These are phyloP conservation scores for Epicampocera succincta DNA, from an alignment of 2,888 invertebrate genomes.

Conservation along the genomic window DNA sequence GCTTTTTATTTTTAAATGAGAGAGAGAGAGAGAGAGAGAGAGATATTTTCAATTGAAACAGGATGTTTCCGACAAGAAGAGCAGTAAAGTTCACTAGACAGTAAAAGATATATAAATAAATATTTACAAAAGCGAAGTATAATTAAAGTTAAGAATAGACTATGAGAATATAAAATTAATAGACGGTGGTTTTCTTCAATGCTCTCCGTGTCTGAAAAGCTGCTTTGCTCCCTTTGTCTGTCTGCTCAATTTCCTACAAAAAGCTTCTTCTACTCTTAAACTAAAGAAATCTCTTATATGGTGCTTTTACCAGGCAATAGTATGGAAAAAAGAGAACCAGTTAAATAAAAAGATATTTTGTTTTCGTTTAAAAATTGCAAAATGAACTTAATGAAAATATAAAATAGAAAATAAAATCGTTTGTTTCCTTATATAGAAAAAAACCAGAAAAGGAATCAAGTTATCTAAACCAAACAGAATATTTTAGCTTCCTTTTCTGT, in stretches of 20 bases:
- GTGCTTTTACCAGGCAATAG: constrained; percentile 13
- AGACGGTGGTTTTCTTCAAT: constrained; percentile 69
- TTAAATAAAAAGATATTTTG: constrained; percentile 24
- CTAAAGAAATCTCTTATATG: constrained; percentile 38
- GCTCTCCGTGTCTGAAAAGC: constrained; percentile 10
- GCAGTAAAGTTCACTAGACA: constrained; percentile 68
- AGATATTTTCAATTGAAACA: constrained; percentile 2
- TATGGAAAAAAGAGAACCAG: constrained; percentile 44
- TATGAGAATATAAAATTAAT: constrained; percentile 63
- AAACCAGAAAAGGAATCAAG: constrained; percentile 43
- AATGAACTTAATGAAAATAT: constrained; percentile 51
- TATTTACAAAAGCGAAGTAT: constrained; percentile 77
- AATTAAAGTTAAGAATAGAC: constrained; percentile 65
- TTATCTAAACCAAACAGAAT: neutral
- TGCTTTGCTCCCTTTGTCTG: constrained; percentile 6
- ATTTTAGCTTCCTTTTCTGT: constrained; percentile 24
- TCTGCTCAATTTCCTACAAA: neutral
- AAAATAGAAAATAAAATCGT: constrained; percentile 56
- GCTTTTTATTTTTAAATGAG: constrained; percentile 1
- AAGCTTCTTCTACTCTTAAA: constrained; percentile 36
- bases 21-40: neutral
- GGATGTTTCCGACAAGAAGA: constrained; percentile 21
- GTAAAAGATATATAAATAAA: constrained; percentile 74
- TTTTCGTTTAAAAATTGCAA: constrained; percentile 26
- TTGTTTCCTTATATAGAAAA: constrained; percentile 60